A percentile compares a stretch with the other conserved stretches of the same genome.
phyloP scores from a whole-genome alignment of 2,797 vertebrate genomes.

The Neolamprologus multifasciatus region DNA sequence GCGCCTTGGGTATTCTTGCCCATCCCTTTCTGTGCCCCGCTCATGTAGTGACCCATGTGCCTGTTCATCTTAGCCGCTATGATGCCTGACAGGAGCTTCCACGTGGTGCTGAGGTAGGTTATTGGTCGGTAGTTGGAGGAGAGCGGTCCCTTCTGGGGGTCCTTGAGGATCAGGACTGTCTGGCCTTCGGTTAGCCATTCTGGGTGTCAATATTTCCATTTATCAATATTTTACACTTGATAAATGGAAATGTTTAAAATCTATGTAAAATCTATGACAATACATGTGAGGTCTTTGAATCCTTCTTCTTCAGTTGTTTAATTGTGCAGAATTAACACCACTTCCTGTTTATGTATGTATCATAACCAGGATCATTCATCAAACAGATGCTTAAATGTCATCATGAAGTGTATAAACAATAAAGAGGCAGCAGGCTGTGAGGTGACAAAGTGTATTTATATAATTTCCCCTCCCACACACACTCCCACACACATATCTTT shows the following conservation, averaged over 20 bases:
- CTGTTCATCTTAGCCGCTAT: rapidly evolving
- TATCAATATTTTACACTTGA: not conserved
- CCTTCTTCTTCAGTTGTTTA: not conserved
- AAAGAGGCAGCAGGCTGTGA: not conserved
- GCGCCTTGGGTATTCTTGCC: rapidly evolving
- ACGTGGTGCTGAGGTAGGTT: not conserved
- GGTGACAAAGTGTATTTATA: not conserved
- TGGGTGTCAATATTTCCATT: not conserved
- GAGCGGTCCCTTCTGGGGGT: not conserved
- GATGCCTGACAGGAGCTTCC: not conserved
- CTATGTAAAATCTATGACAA: not conserved
- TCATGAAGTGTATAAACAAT: not conserved
- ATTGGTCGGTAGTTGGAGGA: not conserved
- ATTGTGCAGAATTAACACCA: not conserved
- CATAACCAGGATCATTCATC: not conserved
- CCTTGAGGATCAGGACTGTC: not conserved
- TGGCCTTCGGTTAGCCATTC: rapidly evolving
- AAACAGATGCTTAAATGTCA: not conserved
- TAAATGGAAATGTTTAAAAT: not conserved
- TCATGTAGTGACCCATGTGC: not conserved
- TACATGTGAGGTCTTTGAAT: not conserved
- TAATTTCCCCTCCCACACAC: not conserved
- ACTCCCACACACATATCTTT: not conserved
- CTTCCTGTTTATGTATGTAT: not conserved
- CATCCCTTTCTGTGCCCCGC: rapidly evolving